phyloP scores from a whole-genome alignment of 2,797 vertebrate genomes.

The Acanthurus leucopareius region DNA sequence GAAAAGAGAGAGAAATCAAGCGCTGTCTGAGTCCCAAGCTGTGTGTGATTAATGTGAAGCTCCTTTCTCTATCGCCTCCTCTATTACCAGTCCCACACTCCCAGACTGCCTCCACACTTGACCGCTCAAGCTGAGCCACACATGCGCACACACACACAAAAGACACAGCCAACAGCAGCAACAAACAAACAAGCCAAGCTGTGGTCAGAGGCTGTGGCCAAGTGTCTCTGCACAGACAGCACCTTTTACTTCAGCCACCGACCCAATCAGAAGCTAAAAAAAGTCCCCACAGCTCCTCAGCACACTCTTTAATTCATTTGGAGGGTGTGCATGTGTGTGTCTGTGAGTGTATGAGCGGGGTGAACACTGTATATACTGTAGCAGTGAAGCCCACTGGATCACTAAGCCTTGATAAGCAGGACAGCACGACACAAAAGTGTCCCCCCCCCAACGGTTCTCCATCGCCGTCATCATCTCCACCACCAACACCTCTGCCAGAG shows the following conservation, averaged over 20 bases:
- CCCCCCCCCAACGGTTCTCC: constrained; percentile 22
- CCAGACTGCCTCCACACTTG: constrained; percentile 80
- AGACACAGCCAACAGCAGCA: constrained; percentile 43
- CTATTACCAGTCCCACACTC: constrained; percentile 82
- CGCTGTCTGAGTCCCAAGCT: constrained; percentile 69
- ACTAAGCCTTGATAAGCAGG: constrained; percentile 30
- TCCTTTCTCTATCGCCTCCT: constrained; percentile 81
- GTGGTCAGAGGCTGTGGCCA: constrained; percentile 58
- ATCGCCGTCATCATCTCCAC: neutral
- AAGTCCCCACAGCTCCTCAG: constrained; percentile 28
- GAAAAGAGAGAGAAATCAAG: constrained; percentile 45
- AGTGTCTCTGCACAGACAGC: constrained; percentile 42
- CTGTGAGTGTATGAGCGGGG: neutral
- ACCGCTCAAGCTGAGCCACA: constrained; percentile 77
- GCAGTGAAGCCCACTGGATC: constrained; percentile 30
- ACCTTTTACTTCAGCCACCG: constrained; percentile 53
- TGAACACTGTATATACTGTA: constrained; percentile 1
- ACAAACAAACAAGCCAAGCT: constrained; percentile 64
- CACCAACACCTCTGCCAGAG: constrained; percentile 34
- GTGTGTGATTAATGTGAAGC: constrained; percentile 86
- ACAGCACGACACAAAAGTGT: constrained; percentile 42
- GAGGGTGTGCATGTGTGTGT: neutral
- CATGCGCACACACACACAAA: constrained; percentile 25
- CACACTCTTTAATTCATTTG: constrained; percentile 12
- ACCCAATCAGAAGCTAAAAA: constrained; percentile 48